Conservation (phyloP, 2,888 invertebrate species). For the Adelognathus sp. region DNA sequence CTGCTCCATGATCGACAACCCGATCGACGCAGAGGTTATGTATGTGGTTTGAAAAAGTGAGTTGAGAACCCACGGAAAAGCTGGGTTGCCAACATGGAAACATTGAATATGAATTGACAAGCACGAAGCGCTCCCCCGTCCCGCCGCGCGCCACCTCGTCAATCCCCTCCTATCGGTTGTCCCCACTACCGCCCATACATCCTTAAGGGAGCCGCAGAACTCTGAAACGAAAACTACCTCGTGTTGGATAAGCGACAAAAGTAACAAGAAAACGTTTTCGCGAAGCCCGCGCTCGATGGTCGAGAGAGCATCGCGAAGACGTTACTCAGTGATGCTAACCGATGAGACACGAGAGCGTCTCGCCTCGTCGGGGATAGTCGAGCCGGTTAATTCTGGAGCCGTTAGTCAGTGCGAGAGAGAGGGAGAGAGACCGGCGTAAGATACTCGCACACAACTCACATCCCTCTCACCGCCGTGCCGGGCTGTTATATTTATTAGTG, state of each 20-base stretch:
- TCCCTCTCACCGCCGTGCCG: slow-evolving; percentile 58
- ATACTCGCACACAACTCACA: slow-evolving; percentile 56
- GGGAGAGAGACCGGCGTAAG: slow-evolving; percentile 24
- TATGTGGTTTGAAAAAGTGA: no score
- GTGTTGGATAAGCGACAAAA: not conserved
- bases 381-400: slow-evolving; percentile 79
- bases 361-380: slow-evolving; percentile 62
- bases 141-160: no score
- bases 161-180: no score
- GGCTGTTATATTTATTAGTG: slow-evolving; percentile 78
- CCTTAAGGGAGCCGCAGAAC: not conserved
- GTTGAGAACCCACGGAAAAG: no score
- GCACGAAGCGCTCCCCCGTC: no score
- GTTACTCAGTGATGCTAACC: slow-evolving; percentile 16
- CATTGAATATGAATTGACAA: no score
- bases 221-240: not conserved
- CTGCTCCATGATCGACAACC: no score
- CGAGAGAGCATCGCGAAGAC: slow-evolving; percentile 25
- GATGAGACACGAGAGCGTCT: slow-evolving; percentile 39
- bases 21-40: no score
- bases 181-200: no score
- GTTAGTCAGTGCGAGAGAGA: slow-evolving; percentile 68
- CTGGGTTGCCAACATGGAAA: no score
- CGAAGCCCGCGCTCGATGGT: slow-evolving; percentile 8
- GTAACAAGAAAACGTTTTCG: slow-evolving; percentile 3